phyloP scores from a whole-genome alignment of 2,113 vertebrate genomes.

The Orthonyx spaldingii region DNA sequence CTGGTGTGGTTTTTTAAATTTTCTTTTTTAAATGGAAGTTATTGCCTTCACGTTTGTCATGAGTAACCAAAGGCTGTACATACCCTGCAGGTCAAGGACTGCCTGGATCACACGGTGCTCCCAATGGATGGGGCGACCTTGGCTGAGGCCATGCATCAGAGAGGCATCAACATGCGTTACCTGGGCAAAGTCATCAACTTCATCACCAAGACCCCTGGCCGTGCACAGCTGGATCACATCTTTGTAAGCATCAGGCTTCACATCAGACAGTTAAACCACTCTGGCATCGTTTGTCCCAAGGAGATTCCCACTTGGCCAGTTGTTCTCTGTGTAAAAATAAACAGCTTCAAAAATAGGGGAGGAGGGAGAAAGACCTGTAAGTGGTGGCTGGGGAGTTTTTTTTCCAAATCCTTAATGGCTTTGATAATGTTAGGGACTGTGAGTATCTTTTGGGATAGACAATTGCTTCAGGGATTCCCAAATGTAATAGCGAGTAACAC shows the following conservation, averaged over 20 bases:
- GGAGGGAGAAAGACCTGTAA: neutral
- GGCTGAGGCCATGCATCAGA: conserved; percentile 91
- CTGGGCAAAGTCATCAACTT: conserved; percentile 88
- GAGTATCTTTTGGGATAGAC: neutral
- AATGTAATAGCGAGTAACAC: neutral
- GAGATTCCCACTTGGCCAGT: neutral
- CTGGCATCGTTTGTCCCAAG: neutral
- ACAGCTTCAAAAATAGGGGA: neutral
- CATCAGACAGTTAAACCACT: neutral
- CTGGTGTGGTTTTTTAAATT: neutral
- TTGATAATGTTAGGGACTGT: neutral
- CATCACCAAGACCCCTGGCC: conserved; percentile 83
- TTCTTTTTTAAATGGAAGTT: neutral
- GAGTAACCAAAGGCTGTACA: neutral
- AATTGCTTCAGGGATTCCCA: neutral
- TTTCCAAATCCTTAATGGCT: neutral
- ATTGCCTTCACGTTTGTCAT: neutral
- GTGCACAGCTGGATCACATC: conserved; percentile 88
- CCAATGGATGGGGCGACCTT: conserved; percentile 93
- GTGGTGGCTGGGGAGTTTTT: neutral
- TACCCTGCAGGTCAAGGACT: conserved; percentile 88
- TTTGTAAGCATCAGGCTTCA: conserved; percentile 77
- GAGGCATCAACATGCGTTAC: conserved; percentile 95
- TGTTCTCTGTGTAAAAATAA: neutral
- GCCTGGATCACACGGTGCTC: conserved; percentile 88